These are phyloP conservation scores for Microcebus lehilahytsara DNA, from an alignment of 2,113 vertebrate species.

Conservation along the genomic window DNA sequence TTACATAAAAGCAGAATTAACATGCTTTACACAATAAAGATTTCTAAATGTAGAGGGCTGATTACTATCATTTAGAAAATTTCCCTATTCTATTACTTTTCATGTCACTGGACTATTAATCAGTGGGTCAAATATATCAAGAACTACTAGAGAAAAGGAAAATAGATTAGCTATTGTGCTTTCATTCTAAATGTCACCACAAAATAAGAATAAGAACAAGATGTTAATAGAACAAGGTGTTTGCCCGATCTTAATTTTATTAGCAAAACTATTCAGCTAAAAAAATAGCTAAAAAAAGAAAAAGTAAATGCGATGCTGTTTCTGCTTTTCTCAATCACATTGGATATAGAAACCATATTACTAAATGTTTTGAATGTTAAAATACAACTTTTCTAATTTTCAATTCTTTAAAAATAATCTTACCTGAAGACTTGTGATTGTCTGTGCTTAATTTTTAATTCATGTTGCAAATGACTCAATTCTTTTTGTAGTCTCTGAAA, in stretches of 20 bases:
- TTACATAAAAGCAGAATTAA: not conserved
- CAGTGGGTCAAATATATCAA: not conserved
- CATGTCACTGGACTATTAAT: not conserved
- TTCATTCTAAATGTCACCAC: conserved; percentile 31
- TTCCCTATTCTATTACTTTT: not conserved
- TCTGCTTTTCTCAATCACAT: not conserved
- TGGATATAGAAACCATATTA: conserved; percentile 29
- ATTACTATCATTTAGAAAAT: not conserved
- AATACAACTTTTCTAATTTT: conserved; percentile 12
- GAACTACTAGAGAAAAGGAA: conserved; percentile 2
- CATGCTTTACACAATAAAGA: not conserved
- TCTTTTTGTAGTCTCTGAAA: conserved; percentile 78
- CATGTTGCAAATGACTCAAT: conserved; percentile 75
- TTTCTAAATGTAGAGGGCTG: not conserved
- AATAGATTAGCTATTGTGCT: not conserved
- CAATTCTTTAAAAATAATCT: conserved; percentile 61
- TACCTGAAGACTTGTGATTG: conserved; percentile 85
- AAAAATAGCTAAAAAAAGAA: not conserved
- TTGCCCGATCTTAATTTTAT: conserved; percentile 28
- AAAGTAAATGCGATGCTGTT: not conserved
- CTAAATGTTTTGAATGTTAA: not conserved
- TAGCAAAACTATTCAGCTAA: conserved; percentile 28
- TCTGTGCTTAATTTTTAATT: conserved; percentile 82
- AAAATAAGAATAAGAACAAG: not conserved
- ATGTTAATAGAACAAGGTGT: not conserved